phyloP scores from a whole-genome alignment of 2,797 vertebrate genomes.

The Xiphophorus birchmanni region DNA sequence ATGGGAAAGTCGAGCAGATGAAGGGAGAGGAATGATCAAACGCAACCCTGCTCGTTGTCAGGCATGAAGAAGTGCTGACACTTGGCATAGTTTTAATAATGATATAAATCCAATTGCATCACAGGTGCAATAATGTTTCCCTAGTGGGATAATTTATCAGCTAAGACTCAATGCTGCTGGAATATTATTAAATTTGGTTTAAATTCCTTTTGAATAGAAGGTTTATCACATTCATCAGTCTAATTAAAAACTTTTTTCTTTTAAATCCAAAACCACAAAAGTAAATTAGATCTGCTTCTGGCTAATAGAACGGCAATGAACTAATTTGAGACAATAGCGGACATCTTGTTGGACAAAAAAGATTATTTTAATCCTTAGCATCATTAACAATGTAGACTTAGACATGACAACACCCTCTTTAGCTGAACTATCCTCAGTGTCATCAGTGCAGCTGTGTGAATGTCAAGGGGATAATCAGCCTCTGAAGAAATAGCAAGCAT shows the following conservation, averaged over 20 bases:
- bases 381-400: slow-evolving; percentile 28
- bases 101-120: slow-evolving; percentile 22
- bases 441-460: slow-evolving; percentile 41
- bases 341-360: neutral
- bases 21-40: slow-evolving; percentile 48
- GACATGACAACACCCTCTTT: slow-evolving; percentile 17
- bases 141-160: slow-evolving; percentile 5
- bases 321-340: neutral
- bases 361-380: slow-evolving; percentile 5
- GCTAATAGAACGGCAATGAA: neutral
- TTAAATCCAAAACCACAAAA: slow-evolving; percentile 10
- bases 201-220: slow-evolving; percentile 10
- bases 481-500: slow-evolving; percentile 19
- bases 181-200: slow-evolving; percentile 22
- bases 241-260: slow-evolving; percentile 21
- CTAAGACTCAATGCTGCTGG: slow-evolving; percentile 9
- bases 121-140: slow-evolving; percentile 10
- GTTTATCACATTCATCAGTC: slow-evolving; percentile 6
- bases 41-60: slow-evolving; percentile 37
- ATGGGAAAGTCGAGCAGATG: slow-evolving; percentile 36
- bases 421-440: slow-evolving; percentile 31
- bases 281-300: neutral
- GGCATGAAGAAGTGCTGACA: slow-evolving; percentile 27
- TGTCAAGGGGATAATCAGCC: slow-evolving; percentile 55
- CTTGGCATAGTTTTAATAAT: slow-evolving; percentile 14